Evolutionary conservation across 2,113 vertebrate genomes (phyloP).

Genomic region (Chauna torquata): DNA sequence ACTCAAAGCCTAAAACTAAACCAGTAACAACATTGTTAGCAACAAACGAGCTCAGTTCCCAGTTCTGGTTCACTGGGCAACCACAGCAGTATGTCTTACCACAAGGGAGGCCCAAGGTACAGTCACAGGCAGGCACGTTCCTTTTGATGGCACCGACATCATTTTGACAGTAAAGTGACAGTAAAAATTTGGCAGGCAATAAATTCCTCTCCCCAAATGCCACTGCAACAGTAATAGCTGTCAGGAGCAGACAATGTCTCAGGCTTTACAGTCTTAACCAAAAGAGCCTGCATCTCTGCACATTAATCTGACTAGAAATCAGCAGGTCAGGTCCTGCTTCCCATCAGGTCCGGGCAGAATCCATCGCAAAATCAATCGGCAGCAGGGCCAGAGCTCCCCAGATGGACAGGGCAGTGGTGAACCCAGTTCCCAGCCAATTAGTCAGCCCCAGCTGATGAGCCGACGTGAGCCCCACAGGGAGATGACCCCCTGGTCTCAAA

Average conservation of each 20-base stretch:
- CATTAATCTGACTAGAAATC: not conserved
- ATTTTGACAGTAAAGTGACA: constrained; percentile 66
- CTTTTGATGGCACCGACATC: not conserved
- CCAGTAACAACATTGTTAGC: not conserved
- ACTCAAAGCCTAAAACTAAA: not conserved
- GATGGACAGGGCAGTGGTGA: not conserved
- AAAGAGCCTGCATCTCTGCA: not conserved
- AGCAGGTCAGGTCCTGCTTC: not conserved
- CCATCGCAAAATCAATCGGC: not conserved
- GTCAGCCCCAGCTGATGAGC: not conserved
- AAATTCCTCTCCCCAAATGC: not conserved
- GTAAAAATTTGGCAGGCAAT: constrained; percentile 15
- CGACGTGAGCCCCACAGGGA: not conserved
- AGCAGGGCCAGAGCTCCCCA: not conserved
- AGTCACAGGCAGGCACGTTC: not conserved
- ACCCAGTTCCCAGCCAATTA: not conserved
- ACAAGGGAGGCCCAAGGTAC: not conserved
- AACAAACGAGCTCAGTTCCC: not conserved
- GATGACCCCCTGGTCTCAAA: not conserved
- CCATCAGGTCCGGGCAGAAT: not conserved
- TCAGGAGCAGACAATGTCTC: not conserved
- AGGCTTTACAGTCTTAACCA: not conserved
- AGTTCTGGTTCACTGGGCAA: not conserved
- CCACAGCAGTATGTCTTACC: not conserved
- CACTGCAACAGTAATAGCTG: not conserved